Evolutionary conservation across 2,888 invertebrate genomes (phyloP), one percentile per base, ranked within the genome.

Genomic region (Pollenia griseotomentosa): DNA sequence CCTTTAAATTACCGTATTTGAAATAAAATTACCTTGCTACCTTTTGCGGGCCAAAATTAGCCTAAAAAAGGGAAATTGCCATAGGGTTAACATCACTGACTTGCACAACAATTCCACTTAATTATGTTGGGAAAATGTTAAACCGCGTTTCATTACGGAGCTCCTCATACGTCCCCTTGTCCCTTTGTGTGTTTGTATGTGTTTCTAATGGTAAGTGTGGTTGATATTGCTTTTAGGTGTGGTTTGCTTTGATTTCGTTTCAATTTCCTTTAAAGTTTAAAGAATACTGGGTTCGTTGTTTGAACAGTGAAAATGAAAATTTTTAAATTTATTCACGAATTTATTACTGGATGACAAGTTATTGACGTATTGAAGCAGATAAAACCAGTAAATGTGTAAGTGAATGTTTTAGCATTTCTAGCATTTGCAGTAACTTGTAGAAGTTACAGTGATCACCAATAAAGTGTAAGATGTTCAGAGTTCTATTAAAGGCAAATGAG

Each of bases 171-270:
- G 0, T 40, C n/a, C n/a, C n/a, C n/a, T n/a, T n/a, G 8, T 55
- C 23, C 0, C 6, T 44, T 46, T 33, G 5, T 42, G 40, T n/a
- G 44, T 33, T 9, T 57, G 11, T 9, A 2, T 40, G 16, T 33
- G 53, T 57, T 33, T 40, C 19, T 40, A 19, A 53, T 51, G 51
- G n/a, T 5, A 19, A 16, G 12, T 85, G 68, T 51, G 73, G 51
- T 71, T 73, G 73, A n/a, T 66, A 42, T 68, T 59, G 66, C 68
- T 71, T 48, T 77, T 71, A 77, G 53, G 55, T 77, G 83, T 55
- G 77, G 70, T 71, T 48, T 48, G 14, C 33, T 66, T 51, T 48
- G 59, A 46, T 74, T 63, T 55, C 19, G 61, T 61, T 23, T 74
- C 33, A 40, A 12, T 68, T 79, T 59, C 57, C 65, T 73, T 68